phyloP scores from a whole-genome alignment of 2,888 invertebrate genomes.

The Platynereis dumerilii region DNA sequence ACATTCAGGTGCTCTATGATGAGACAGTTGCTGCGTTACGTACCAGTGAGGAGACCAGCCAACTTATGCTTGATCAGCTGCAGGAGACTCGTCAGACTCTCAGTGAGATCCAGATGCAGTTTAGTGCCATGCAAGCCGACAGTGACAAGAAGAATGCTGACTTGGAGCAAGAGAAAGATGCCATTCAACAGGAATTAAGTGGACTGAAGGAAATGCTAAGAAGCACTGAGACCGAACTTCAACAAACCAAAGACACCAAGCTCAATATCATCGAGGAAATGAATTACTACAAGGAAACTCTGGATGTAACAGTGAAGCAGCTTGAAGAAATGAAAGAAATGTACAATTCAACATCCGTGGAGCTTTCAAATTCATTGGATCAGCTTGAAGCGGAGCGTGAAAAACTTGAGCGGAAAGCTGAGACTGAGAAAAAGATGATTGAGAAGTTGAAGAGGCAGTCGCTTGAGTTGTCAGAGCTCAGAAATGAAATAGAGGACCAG shows the following conservation, averaged over 20 bases:
- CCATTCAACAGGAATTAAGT: too few relatives aligned
- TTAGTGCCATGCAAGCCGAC: neutral
- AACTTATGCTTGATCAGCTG: neutral
- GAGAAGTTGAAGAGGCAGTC: neutral
- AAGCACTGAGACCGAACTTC: too few relatives aligned
- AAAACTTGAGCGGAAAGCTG: too few relatives aligned
- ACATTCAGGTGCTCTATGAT: too few relatives aligned
- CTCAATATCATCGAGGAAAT: too few relatives aligned
- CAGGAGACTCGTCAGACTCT: neutral
- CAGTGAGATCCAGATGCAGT: neutral
- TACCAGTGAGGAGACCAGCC: neutral
- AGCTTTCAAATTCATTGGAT: neutral
- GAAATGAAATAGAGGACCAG: slow-evolving; percentile 1
- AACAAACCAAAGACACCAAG: too few relatives aligned
- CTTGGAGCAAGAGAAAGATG: neutral
- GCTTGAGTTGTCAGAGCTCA: neutral
- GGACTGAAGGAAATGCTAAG: too few relatives aligned
- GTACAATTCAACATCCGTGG: neutral
- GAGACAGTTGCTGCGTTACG: neutral
- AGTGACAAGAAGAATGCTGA: neutral
- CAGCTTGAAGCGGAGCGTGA: too few relatives aligned
- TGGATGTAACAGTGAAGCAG: too few relatives aligned
- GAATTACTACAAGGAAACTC: too few relatives aligned
- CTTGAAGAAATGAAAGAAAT: neutral
- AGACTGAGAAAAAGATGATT: too few relatives aligned